phyloP scores from a whole-genome alignment of 2,797 vertebrate species.

The Aeoliscus strigatus region DNA sequence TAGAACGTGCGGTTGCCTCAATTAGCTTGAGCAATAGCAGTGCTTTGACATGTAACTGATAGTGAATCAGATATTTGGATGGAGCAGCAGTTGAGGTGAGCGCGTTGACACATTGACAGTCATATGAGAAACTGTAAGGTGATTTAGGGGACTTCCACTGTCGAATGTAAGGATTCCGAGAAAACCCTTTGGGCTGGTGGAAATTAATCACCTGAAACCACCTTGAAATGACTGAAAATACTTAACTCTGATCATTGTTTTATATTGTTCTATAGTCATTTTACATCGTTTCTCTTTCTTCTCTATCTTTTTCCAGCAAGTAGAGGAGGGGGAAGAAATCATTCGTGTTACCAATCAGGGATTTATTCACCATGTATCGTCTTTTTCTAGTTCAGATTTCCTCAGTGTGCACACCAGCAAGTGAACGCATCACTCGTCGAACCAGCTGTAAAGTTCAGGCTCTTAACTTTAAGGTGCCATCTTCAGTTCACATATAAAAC shows the following conservation, averaged over 20 bases:
- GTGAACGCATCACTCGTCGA: not conserved
- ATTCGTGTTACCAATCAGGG: not conserved
- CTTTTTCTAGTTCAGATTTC: too few relatives aligned
- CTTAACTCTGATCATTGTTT: constrained; percentile 9
- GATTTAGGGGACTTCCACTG: constrained; percentile 62
- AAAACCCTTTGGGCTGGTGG: constrained; percentile 37
- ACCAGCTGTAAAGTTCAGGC: too few relatives aligned
- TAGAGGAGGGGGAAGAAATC: not conserved
- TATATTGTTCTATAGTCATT: constrained; percentile 1
- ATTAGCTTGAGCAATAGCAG: constrained; percentile 42
- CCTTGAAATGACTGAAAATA: constrained; percentile 23
- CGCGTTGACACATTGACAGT: constrained; percentile 62
- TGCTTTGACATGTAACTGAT: constrained; percentile 52
- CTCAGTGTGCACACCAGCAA: not conserved
- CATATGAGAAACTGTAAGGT: constrained; percentile 39
- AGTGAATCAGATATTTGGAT: constrained; percentile 50
- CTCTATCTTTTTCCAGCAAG: not conserved
- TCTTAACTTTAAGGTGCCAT: not conserved
- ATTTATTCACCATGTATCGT: not conserved
- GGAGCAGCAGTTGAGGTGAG: constrained; percentile 42
- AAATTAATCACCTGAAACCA: constrained; percentile 47
- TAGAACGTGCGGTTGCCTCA: constrained; percentile 41
- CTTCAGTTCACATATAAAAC: not conserved
- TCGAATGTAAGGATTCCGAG: constrained; percentile 32
- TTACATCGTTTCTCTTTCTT: not conserved